Conservation (phyloP, 2,797 vertebrate species). For the Falco peregrinus region DNA sequence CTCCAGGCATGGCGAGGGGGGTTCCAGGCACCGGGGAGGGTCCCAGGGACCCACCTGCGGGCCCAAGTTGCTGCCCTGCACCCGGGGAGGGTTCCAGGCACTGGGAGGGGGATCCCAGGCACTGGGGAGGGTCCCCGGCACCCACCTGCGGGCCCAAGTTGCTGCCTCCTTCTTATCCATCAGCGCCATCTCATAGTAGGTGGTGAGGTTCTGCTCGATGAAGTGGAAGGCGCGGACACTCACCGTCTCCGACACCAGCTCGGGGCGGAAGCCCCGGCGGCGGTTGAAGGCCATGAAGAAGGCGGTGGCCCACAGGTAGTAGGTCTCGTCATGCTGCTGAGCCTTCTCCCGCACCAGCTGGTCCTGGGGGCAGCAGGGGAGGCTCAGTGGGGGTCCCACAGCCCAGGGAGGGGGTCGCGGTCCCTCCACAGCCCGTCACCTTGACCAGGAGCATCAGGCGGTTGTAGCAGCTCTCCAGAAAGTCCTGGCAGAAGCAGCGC, state of each 20-base stretch:
- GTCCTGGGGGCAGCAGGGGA: slow-evolving; percentile 70
- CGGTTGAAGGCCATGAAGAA: slow-evolving; percentile 99
- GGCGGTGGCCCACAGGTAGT: slow-evolving; percentile 93
- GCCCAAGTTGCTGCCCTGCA: too few species aligned
- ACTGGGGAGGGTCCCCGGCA: too few species aligned
- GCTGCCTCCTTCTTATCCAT: slow-evolving; percentile 90
- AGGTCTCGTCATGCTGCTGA: slow-evolving; percentile 94
- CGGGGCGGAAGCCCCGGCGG: slow-evolving; percentile 84
- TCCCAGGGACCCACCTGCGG: too few species aligned
- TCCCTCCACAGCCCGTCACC: slow-evolving; percentile 45
- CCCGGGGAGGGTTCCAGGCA: too few species aligned
- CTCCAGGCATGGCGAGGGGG: too few species aligned
- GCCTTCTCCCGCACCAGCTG: slow-evolving; percentile 88
- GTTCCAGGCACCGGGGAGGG: too few species aligned
- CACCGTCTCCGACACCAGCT: slow-evolving; percentile 94
- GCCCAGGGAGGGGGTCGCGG: accelerated
- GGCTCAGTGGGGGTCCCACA: accelerated
- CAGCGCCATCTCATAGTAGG: slow-evolving; percentile 96
- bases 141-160: slow-evolving; percentile 91
- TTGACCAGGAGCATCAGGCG: slow-evolving; percentile 92
- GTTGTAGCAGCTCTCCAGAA: slow-evolving; percentile 95
- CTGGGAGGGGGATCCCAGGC: too few species aligned
- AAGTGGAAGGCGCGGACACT: slow-evolving; percentile 91
- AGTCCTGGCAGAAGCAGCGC: slow-evolving; percentile 89
- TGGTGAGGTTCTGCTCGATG: slow-evolving; percentile 93